phyloP scores from a whole-genome alignment of 2,797 vertebrate genomes.

The Hydrolagus colliei region DNA sequence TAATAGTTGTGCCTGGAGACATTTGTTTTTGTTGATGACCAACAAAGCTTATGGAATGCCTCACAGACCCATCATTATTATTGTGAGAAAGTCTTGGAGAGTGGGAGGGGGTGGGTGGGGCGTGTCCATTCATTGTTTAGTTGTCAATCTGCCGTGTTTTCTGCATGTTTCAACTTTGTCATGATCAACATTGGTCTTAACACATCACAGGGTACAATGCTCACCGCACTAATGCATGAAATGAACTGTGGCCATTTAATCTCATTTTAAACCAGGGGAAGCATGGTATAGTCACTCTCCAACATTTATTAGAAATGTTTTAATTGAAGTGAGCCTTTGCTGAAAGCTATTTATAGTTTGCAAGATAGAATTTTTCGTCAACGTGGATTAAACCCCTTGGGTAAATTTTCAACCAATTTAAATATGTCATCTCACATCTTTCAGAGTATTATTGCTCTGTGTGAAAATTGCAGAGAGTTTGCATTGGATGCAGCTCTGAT shows the following conservation, averaged over 20 bases:
- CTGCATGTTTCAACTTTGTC: too few relatives aligned
- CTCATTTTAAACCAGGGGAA: not conserved
- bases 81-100: too few relatives aligned
- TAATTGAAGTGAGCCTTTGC: not conserved
- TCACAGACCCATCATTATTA: too few relatives aligned
- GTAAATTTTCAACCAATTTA: not conserved
- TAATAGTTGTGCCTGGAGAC: too few relatives aligned
- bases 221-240: not conserved
- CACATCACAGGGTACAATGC: too few relatives aligned
- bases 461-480: slow-evolving; percentile 1
- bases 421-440: not conserved
- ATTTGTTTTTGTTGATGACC: too few relatives aligned
- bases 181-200: too few relatives aligned
- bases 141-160: too few relatives aligned
- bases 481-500: too few relatives aligned
- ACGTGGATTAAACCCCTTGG: not conserved
- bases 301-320: not conserved
- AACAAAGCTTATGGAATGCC: too few relatives aligned
- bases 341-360: slow-evolving; percentile 6
- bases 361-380: not conserved
- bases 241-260: not conserved
- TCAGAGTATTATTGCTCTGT: not conserved
- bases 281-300: not conserved
- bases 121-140: too few relatives aligned
- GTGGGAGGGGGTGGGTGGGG: too few relatives aligned